Evolutionary conservation across 2,797 vertebrate species (phyloP).

Genomic region (Semaprochilodus insignis): DNA sequence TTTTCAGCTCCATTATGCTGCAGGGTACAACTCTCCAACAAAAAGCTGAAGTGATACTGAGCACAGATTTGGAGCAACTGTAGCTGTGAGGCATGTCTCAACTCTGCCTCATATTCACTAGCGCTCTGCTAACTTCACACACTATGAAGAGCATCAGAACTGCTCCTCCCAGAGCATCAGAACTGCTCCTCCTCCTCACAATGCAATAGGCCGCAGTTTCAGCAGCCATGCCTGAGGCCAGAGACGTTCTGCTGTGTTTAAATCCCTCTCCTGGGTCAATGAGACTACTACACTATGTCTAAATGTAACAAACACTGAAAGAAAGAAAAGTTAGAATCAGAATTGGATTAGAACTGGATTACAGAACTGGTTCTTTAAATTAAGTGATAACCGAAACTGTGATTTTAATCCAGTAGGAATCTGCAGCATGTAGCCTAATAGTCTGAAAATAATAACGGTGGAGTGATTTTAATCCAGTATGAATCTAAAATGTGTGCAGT

Average conservation of each 20-base stretch:
- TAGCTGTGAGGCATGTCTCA: constrained; percentile 35
- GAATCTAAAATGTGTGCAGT: background rate
- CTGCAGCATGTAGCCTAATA: no score
- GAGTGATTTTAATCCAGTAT: background rate
- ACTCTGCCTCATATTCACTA: background rate
- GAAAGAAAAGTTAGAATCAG: background rate
- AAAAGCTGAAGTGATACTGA: constrained; percentile 22
- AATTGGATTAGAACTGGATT: background rate
- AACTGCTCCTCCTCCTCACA: constrained; percentile 8
- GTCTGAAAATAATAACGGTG: background rate
- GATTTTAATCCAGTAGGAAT: no score
- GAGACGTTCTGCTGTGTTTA: constrained; percentile 28
- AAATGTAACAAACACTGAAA: background rate
- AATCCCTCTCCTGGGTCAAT: constrained; percentile 25
- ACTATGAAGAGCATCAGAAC: background rate
- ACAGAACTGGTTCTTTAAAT: no score
- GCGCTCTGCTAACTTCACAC: constrained; percentile 7
- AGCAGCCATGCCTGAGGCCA: constrained; percentile 48
- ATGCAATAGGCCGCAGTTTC: constrained; percentile 29
- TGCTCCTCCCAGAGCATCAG: background rate
- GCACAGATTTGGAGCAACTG: background rate
- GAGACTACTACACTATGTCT: background rate
- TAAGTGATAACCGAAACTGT: no score
- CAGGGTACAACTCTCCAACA: constrained; percentile 10
- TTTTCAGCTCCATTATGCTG: background rate